phyloP scores from a whole-genome alignment of 92 coral and sea anemone genomes.

The Umimayanthus kanabou region DNA sequence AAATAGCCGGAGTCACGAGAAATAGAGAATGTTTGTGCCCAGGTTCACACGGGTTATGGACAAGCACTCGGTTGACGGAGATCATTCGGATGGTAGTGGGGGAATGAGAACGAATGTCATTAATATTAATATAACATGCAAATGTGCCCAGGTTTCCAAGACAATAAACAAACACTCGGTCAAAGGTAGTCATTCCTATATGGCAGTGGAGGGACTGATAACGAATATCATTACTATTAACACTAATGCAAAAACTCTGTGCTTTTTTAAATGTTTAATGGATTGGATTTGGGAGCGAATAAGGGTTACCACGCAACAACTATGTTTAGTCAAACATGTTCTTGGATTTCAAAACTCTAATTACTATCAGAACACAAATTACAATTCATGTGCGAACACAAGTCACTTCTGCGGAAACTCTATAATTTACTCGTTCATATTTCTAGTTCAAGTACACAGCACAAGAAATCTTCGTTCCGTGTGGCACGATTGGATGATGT shows the following conservation, averaged over 20 bases:
- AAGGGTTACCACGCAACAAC: constrained; percentile 9
- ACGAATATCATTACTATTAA: not conserved
- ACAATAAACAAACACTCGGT: not conserved
- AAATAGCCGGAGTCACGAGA: no score
- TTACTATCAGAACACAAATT: not conserved
- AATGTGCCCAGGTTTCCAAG: not conserved
- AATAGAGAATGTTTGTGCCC: not conserved
- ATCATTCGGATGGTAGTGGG: not conserved
- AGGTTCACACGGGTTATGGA: not conserved
- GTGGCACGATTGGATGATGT: not conserved
- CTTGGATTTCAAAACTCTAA: not conserved
- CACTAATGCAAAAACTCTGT: not conserved
- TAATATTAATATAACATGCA: not conserved
- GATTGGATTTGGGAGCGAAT: not conserved
- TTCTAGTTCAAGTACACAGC: not conserved
- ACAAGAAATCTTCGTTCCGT: not conserved
- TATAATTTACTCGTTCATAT: not conserved
- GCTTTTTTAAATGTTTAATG: not conserved
- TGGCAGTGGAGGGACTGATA: not conserved
- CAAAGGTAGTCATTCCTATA: not conserved
- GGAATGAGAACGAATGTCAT: constrained; percentile 3
- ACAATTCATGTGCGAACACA: not conserved
- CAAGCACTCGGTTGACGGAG: not conserved
- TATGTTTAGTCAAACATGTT: not conserved
- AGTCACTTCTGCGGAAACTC: not conserved